phyloP scores from a whole-genome alignment of 2,888 invertebrate genomes.

The Drosophila neonasuta region DNA sequence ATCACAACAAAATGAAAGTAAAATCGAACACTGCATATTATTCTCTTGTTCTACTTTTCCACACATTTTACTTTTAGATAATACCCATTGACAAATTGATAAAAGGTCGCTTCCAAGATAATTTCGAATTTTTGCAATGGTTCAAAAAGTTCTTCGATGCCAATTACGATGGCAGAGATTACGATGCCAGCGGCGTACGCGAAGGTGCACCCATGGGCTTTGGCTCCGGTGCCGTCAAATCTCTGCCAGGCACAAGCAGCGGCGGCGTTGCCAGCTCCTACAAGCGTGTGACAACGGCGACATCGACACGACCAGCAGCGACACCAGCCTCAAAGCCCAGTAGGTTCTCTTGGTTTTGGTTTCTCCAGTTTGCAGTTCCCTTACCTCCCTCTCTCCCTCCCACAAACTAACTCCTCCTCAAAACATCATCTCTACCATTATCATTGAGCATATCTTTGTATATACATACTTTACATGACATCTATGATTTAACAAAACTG shows the following conservation, averaged over 20 bases:
- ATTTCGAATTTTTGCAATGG: constrained; percentile 99
- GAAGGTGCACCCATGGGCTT: constrained; percentile 93
- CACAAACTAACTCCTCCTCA: background rate
- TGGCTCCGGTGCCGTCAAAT: constrained; percentile 83
- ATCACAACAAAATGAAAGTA: constrained; percentile 15
- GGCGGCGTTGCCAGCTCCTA: constrained; percentile 68
- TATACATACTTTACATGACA: constrained; percentile 23
- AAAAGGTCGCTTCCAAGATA: constrained; percentile 99
- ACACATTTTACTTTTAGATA: constrained; percentile 80
- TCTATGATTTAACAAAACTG: constrained; percentile 69
- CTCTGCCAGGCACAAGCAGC: constrained; percentile 78
- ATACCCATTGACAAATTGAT: constrained; percentile 87
- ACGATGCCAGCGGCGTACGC: constrained; percentile 94
- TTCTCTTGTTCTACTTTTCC: constrained; percentile 40
- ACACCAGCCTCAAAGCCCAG: constrained; percentile 80
- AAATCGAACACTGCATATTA: constrained; percentile 59
- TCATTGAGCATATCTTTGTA: constrained; percentile 38
- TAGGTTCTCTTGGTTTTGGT: constrained; percentile 79
- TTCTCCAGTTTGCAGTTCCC: constrained; percentile 18
- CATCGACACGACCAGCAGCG: constrained; percentile 65
- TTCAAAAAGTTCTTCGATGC: constrained; percentile 99
- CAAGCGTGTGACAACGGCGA: constrained; percentile 72
- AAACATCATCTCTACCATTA: constrained; percentile 14
- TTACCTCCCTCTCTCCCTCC: background rate
- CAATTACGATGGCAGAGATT: constrained; percentile 97